These are phyloP conservation scores for Aspidapion aeneum DNA, from an alignment of 2,888 invertebrate genomes.

Conservation along the genomic window DNA sequence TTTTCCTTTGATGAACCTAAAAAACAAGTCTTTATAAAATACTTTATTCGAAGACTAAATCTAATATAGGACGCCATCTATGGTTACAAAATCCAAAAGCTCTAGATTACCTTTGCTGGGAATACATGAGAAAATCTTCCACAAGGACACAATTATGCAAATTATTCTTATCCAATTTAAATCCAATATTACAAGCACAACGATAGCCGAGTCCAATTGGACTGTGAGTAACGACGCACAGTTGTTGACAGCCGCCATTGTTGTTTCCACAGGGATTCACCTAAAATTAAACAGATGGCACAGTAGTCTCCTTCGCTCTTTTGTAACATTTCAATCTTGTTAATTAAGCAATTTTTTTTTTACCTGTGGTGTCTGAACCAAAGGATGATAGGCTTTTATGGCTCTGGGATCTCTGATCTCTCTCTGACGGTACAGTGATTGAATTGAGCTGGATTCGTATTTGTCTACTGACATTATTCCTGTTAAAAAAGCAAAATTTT, in stretches of 20 bases:
- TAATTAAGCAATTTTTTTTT: no score
- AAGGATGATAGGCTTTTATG: conserved; percentile 74
- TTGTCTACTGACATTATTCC: conserved; percentile 47
- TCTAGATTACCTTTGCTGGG: conserved; percentile 71
- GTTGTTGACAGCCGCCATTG: conserved; percentile 88
- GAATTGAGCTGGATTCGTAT: conserved; percentile 74
- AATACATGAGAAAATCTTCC: conserved; percentile 89
- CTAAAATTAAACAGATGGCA: no score
- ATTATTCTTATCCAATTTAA: conserved; percentile 63
- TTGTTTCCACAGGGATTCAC: conserved; percentile 80
- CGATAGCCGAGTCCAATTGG: conserved; percentile 68
- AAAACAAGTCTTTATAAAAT: no score
- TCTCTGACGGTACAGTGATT: conserved; percentile 74
- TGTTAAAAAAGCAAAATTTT: neutral
- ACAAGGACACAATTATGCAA: conserved; percentile 77
- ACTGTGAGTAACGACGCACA: conserved; percentile 83
- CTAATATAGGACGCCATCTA: no score
- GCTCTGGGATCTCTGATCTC: conserved; percentile 81
- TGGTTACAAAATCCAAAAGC: no score
- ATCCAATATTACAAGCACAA: conserved; percentile 91
- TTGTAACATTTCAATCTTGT: no score
- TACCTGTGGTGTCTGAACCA: conserved; percentile 68
- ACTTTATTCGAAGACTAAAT: no score
- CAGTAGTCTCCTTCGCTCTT: no score
- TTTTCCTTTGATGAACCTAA: conserved; percentile 83